Evolutionary conservation across 2,797 vertebrate species (phyloP).

Genomic region (Atherinosoma microstoma): DNA sequence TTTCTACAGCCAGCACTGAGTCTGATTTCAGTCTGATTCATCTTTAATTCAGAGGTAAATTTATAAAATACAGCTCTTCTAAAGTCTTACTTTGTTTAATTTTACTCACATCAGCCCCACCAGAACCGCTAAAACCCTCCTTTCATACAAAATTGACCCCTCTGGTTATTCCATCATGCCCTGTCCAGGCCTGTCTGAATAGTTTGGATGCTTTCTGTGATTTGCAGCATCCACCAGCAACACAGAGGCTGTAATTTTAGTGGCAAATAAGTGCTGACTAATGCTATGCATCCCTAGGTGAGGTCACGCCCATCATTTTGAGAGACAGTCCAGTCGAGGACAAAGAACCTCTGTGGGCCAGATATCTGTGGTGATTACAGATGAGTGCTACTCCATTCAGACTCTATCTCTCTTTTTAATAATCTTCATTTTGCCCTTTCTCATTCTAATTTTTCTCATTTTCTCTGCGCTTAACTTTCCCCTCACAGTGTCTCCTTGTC

Average conservation of each 20-base stretch:
- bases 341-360: slow-evolving; percentile 49
- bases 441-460: slow-evolving; percentile 60
- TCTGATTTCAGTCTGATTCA: neutral
- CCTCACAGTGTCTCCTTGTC: slow-evolving; percentile 16
- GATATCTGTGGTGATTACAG: slow-evolving; percentile 59
- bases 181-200: slow-evolving; percentile 14
- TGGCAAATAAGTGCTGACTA: slow-evolving; percentile 58
- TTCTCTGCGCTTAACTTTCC: slow-evolving; percentile 35
- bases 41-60: neutral
- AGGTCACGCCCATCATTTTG: slow-evolving; percentile 57
- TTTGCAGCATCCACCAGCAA: slow-evolving; percentile 30
- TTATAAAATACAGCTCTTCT: neutral
- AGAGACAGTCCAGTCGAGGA: slow-evolving; percentile 51
- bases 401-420: slow-evolving; percentile 46
- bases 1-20: neutral
- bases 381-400: slow-evolving; percentile 21
- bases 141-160: neutral
- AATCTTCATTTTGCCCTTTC: slow-evolving; percentile 48
- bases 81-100: too few species aligned
- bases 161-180: slow-evolving; percentile 16
- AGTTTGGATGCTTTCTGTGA: slow-evolving; percentile 15
- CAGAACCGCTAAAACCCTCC: neutral
- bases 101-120: too few species aligned
- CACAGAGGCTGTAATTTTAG: slow-evolving; percentile 29
- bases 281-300: slow-evolving; percentile 42